phyloP scores from a whole-genome alignment of 2,888 invertebrate species.

The Chymomyza procnemis region DNA sequence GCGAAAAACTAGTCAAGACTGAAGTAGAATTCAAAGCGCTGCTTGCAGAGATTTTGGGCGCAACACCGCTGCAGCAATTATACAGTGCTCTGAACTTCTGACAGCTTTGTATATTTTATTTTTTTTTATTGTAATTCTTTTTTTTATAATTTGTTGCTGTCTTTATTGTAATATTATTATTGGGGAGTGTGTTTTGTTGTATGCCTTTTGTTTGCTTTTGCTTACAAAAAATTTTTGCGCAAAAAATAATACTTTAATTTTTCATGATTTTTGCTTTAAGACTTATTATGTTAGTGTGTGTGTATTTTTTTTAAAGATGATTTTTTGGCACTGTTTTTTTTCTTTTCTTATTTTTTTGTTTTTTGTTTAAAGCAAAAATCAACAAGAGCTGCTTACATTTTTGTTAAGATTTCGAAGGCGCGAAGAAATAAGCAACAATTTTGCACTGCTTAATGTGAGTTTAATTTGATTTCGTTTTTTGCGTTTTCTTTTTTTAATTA shows the following conservation, averaged over 20 bases:
- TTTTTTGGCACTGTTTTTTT: not conserved
- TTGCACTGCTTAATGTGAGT: slow-evolving; percentile 32
- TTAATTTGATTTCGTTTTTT: slow-evolving; percentile 11
- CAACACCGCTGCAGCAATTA: not conserved
- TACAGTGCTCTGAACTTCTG: slow-evolving; percentile 48
- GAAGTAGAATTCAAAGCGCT: too few relatives aligned
- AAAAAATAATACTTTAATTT: not conserved
- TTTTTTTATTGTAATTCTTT: slow-evolving; percentile 14
- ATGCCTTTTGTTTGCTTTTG: not conserved
- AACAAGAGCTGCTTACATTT: slow-evolving; percentile 7
- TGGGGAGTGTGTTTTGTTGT: not conserved
- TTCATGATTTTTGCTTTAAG: slow-evolving; percentile 3
- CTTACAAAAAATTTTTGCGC: not conserved
- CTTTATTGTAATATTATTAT: slow-evolving; percentile 12
- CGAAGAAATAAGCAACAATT: slow-evolving; percentile 12
- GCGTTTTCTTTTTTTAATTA: slow-evolving; percentile 16
- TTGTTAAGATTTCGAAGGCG: slow-evolving; percentile 15
- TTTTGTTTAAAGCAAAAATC: slow-evolving; percentile 12
- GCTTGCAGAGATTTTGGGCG: not conserved
- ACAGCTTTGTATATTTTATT: slow-evolving; percentile 23
- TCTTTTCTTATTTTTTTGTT: slow-evolving; percentile 26
- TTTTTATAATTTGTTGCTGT: slow-evolving; percentile 13
- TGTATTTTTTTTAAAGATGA: slow-evolving; percentile 23
- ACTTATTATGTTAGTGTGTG: not conserved
- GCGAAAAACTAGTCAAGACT: too few relatives aligned